Conservation (phyloP, 2,113 vertebrate species). For the Epinephelus moara region DNA sequence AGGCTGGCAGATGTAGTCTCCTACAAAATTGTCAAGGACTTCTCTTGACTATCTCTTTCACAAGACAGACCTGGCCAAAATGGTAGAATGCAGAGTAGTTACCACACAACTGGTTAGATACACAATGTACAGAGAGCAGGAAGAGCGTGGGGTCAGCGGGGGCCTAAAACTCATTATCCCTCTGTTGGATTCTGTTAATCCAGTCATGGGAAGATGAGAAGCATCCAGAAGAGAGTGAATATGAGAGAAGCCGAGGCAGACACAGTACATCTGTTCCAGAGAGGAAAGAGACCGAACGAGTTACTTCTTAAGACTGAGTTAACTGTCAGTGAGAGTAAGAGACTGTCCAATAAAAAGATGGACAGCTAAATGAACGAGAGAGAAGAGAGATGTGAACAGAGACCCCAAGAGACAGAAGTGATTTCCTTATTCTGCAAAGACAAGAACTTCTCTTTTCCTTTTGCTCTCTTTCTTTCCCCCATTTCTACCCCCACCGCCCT, state of each 20-base stretch:
- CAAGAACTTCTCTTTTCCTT: not conserved
- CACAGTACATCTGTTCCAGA: not conserved
- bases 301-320: not conserved
- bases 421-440: constrained; percentile 6
- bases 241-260: not conserved
- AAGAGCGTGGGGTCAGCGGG: not conserved
- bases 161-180: not conserved
- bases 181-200: not conserved
- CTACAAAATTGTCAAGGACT: no score
- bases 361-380: not conserved
- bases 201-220: not conserved
- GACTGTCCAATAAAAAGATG: not conserved
- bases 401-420: not conserved
- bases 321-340: not conserved
- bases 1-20: not conserved
- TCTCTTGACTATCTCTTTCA: not conserved
- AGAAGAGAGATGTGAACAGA: not conserved
- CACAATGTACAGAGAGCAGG: not conserved
- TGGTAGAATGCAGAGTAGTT: not conserved
- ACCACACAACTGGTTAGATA: not conserved
- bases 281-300: not conserved
- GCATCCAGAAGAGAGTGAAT: not conserved
- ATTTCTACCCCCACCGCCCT: no score
- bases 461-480: not conserved
- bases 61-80: not conserved